A percentile compares a stretch with the other conserved stretches of the same genome.
phyloP scores from a whole-genome alignment of 1,140 invertebrate species.

The Chrysomallon squamiferum region DNA sequence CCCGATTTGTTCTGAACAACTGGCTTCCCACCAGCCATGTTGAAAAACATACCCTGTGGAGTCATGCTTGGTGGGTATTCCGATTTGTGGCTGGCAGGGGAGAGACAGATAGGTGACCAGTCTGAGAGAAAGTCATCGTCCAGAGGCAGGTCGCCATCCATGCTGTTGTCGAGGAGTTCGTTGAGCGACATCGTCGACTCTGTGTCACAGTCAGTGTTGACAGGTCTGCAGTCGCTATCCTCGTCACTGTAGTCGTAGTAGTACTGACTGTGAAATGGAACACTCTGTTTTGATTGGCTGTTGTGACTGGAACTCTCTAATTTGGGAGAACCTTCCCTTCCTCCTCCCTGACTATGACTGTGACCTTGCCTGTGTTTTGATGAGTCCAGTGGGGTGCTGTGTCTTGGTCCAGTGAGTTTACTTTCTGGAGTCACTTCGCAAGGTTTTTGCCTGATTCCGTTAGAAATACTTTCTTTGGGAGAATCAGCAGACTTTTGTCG shows the following conservation, averaged over 20 bases:
- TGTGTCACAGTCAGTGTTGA: conserved; percentile 42
- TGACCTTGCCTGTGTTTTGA: conserved; percentile 8
- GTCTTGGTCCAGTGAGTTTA: not conserved
- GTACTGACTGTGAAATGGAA: conserved; percentile 38
- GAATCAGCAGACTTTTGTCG: too few species aligned
- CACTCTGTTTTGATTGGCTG: conserved; percentile 9
- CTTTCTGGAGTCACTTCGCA: not conserved
- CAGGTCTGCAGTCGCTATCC: conserved; percentile 49
- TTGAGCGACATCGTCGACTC: conserved; percentile 51
- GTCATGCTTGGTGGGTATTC: not conserved
- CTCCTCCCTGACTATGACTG: too few species aligned
- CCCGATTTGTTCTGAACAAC: not conserved
- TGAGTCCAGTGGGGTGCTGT: conserved; percentile 4
- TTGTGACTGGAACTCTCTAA: not conserved
- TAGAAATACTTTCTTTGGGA: too few species aligned
- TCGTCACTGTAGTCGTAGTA: conserved; percentile 59
- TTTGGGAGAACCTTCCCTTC: conserved; percentile 4
- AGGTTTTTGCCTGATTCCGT: not conserved
- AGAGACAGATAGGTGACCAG: conserved; percentile 29
- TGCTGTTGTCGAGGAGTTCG: conserved; percentile 48
- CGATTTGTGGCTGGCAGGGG: conserved; percentile 7
- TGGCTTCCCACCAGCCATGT: not conserved
- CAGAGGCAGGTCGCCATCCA: conserved; percentile 40
- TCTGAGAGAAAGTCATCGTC: conserved; percentile 52
- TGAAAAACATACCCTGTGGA: conserved; percentile 2